Percentiles rank a stretch among this genome's conserved stretches.
Evolutionary conservation across 2,113 vertebrate species (phyloP).

Genomic region (Lipotes vexillifer): DNA sequence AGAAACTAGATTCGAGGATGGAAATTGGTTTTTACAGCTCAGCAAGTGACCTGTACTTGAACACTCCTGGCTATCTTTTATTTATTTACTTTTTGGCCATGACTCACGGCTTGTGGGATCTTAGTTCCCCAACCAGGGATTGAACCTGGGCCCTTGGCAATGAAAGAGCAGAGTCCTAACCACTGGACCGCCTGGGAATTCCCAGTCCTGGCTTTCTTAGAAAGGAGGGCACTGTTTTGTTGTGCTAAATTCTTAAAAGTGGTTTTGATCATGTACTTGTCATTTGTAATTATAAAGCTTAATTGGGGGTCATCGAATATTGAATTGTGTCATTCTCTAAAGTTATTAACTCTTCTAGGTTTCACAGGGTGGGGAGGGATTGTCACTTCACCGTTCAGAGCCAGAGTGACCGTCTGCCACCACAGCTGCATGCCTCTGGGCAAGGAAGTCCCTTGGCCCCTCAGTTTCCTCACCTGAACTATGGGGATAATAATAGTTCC

Average conservation of each 20-base stretch:
- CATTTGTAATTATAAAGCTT: neutral
- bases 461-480: neutral
- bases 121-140: neutral
- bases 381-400: neutral
- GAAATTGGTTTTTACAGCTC: neutral
- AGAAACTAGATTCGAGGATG: neutral
- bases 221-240: neutral
- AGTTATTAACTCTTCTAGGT: neutral
- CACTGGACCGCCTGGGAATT: neutral
- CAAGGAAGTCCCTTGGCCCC: neutral
- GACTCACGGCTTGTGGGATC: neutral
- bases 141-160: neutral
- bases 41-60: rapidly evolving
- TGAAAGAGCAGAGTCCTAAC: neutral
- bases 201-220: neutral
- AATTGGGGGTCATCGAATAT: neutral
- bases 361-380: neutral
- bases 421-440: neutral
- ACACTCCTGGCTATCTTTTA: neutral
- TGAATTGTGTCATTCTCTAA: neutral
- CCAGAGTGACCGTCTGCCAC: rapidly evolving
- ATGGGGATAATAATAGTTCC: neutral
- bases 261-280: neutral
- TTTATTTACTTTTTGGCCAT: neutral
- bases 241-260: neutral